Base-by-base conservation (phyloP, 2,797 vertebrate species). In the Trachops cirrhosus region DNA sequence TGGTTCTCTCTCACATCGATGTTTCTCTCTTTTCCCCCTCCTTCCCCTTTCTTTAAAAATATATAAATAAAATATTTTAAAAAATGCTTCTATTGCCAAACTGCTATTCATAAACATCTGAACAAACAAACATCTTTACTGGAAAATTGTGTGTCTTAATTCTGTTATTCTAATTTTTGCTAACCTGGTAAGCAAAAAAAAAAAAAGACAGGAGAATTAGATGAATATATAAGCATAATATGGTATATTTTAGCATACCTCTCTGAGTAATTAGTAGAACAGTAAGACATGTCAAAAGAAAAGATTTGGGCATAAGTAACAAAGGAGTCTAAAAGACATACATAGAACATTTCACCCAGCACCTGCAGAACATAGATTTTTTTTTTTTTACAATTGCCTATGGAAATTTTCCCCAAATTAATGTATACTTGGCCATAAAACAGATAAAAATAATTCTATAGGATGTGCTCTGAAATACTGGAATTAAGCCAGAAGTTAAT, bases 181-280 rank as follows among this genome's bases (percentile, higher is more conserved):
- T 19, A 79, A n/a, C 1, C 2, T 91, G 2, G 48, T 79, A 91
- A 24, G 34, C 21, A 74, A 91, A 95, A 87, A 95, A 90, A 82
- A 44, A 95, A 22, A 91, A 95, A 90, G 74, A 52, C 44, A 95
- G 16, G 46, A 88, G 62, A 78, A 87, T 87, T 83, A 70, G 18
- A 68, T 16, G 71, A 75, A 93, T 57, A 19, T 1, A 2, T 78
- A 73, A 96, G 22, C 39, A 71, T n/a, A 54, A 62, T 74, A 46
- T 48, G 32, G 32, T 19, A 41, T 93, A 48, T 86, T 87, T 95
- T 50, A 73, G 62, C 11, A 9, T 78, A 59, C 18, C 10, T 77
- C 41, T 75, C 2, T 83, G 34, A 39, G 32, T 87, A 88, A 85
- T 62, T 80, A 89, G 59, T 54, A 80, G 37, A 80, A 75, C 44